Conservation (phyloP, 2,797 vertebrate species). For the Lagodon rhomboides region DNA sequence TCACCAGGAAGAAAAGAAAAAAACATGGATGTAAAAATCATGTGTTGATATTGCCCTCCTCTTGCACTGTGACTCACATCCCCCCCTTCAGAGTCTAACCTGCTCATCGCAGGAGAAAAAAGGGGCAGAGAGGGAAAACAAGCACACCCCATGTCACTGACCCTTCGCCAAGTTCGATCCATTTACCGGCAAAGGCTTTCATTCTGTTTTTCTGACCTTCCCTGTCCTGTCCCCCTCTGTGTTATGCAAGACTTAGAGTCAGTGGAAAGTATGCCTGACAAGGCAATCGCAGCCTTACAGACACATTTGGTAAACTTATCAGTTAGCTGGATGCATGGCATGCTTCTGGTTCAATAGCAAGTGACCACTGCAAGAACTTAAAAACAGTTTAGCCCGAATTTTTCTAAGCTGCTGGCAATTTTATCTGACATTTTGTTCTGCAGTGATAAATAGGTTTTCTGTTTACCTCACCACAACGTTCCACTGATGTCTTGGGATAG, state of each 20-base stretch:
- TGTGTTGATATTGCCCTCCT: conserved; percentile 71
- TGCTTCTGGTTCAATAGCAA: conserved; percentile 25
- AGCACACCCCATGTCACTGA: conserved; percentile 58
- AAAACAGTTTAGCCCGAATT: conserved; percentile 1
- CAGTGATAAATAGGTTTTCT: not conserved
- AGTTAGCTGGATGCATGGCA: conserved; percentile 52
- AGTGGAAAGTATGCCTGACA: conserved; percentile 72
- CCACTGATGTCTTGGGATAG: not conserved
- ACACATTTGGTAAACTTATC: conserved; percentile 73
- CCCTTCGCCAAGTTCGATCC: conserved; percentile 69
- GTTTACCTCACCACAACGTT: conserved; percentile 6
- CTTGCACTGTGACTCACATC: conserved; percentile 70
- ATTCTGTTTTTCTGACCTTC: conserved; percentile 77
- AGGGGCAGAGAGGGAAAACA: conserved; percentile 59
- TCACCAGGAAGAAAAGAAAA: conserved; percentile 48
- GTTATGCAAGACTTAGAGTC: conserved; percentile 75
- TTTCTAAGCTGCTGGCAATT: not conserved
- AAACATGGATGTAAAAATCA: conserved; percentile 44
- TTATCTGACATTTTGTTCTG: not conserved
- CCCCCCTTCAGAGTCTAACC: conserved; percentile 57
- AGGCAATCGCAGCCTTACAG: conserved; percentile 63
- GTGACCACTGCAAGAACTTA: conserved; percentile 12
- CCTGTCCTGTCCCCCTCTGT: conserved; percentile 60
- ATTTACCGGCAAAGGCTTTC: conserved; percentile 72
- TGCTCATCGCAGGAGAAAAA: conserved; percentile 61